phyloP scores from a whole-genome alignment of 2,113 vertebrate species.

The Anarhynchus alexandrinus region DNA sequence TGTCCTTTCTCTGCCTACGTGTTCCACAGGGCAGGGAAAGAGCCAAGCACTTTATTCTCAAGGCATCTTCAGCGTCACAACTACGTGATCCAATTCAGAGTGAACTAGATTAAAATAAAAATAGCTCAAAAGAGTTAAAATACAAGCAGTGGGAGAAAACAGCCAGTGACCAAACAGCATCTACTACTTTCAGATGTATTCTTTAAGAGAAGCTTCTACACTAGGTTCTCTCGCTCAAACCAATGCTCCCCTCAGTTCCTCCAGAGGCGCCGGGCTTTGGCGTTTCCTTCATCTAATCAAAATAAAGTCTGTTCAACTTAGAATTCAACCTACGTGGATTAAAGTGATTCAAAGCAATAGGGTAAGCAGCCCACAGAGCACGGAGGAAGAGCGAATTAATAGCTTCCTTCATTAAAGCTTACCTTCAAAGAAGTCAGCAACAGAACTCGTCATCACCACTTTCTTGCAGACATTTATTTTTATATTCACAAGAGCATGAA shows the following conservation, averaged over 20 bases:
- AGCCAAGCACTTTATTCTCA: not conserved
- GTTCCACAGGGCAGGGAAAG: not conserved
- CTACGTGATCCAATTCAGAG: not conserved
- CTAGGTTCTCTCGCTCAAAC: not conserved
- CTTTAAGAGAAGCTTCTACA: not conserved
- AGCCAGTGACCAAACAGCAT: not conserved
- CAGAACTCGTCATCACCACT: not conserved
- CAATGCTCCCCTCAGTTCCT: not conserved
- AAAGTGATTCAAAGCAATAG: constrained; percentile 11
- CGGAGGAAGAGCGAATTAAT: constrained; percentile 1
- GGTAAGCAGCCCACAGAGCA: constrained; percentile 28
- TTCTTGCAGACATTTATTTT: constrained; percentile 42
- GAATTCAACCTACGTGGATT: not conserved
- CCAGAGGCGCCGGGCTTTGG: not conserved
- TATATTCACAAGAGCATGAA: not conserved
- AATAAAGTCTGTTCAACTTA: not conserved
- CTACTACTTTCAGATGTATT: not conserved
- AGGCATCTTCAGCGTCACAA: not conserved
- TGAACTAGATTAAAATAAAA: not conserved
- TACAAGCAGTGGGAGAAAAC: not conserved
- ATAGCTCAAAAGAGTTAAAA: not conserved
- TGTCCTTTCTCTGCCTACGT: not conserved
- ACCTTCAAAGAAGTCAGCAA: constrained; percentile 40
- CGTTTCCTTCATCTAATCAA: not conserved
- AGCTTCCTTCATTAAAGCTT: constrained; percentile 43